Evolutionary conservation across 2,797 vertebrate genomes (phyloP).

Genomic region (Novumbra hubbsi): DNA sequence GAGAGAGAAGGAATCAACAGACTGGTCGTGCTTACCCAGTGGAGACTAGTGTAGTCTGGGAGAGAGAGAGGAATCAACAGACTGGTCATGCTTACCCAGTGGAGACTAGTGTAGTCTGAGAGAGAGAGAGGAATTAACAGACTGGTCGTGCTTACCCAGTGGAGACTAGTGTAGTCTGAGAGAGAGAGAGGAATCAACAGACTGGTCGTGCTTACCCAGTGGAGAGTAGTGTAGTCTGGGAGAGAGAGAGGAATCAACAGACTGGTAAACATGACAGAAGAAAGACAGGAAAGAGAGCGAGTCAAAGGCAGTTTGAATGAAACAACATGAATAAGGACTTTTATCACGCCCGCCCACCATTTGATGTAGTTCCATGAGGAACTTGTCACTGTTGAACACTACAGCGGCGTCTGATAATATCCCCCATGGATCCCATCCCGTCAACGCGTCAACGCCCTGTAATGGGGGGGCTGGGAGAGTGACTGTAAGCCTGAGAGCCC

Average conservation of each 20-base stretch:
- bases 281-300: neutral
- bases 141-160: neutral
- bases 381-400: slow-evolving; percentile 33
- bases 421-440: slow-evolving; percentile 48
- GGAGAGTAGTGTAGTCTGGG: neutral
- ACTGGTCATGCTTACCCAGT: too few relatives aligned
- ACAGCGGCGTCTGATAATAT: slow-evolving; percentile 50
- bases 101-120: too few relatives aligned
- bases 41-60: too few relatives aligned
- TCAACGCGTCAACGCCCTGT: too few relatives aligned
- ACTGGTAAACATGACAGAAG: neutral
- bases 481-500: slow-evolving; percentile 19
- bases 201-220: too few relatives aligned
- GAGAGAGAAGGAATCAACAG: too few relatives aligned
- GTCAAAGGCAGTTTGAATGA: slow-evolving; percentile 39
- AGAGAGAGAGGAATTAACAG: too few relatives aligned
- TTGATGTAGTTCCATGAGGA: neutral
- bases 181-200: too few relatives aligned
- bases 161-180: too few relatives aligned
- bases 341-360: slow-evolving; percentile 14
- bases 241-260: too few relatives aligned
- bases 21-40: too few relatives aligned
- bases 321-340: slow-evolving; percentile 38
- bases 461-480: slow-evolving; percentile 28
- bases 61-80: too few relatives aligned